Evolutionary conservation across 64 coral and sea anemone genomes (phyloP).

Genomic region (Dendronephthya gigantea): DNA sequence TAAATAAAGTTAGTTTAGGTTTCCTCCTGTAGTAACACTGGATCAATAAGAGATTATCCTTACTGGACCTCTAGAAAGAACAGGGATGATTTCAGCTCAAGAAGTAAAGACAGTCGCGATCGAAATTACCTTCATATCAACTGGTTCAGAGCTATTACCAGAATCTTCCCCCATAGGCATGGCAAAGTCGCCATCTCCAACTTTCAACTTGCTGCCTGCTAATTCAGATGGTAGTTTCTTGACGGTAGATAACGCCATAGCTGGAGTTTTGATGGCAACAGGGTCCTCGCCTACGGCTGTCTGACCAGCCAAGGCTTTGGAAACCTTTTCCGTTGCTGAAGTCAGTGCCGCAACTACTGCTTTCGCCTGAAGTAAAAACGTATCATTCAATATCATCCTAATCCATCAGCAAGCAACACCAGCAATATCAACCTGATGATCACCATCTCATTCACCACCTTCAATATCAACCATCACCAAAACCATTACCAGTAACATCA

Average conservation of each 20-base stretch:
- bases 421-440: neutral
- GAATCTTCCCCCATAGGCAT: neutral
- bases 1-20: too few species aligned
- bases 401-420: too few species aligned
- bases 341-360: neutral
- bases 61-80: too few species aligned
- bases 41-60: too few species aligned
- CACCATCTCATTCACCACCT: too few species aligned
- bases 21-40: too few species aligned
- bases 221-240: neutral
- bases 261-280: neutral
- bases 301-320: neutral
- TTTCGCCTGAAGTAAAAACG: neutral
- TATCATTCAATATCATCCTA: too few species aligned
- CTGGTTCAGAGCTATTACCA: conserved; percentile 3
- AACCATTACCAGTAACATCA: too few species aligned
- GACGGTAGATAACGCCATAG: neutral
- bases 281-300: neutral
- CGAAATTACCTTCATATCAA: conserved; percentile 22
- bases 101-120: neutral
- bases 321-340: neutral
- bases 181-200: neutral
- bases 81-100: too few species aligned
- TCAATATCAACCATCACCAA: too few species aligned
- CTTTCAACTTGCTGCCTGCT: neutral